Evolutionary conservation across 2,113 vertebrate species (phyloP), one percentile per base, ranked within the genome.

Genomic region (Puntigrus tetrazona): DNA sequence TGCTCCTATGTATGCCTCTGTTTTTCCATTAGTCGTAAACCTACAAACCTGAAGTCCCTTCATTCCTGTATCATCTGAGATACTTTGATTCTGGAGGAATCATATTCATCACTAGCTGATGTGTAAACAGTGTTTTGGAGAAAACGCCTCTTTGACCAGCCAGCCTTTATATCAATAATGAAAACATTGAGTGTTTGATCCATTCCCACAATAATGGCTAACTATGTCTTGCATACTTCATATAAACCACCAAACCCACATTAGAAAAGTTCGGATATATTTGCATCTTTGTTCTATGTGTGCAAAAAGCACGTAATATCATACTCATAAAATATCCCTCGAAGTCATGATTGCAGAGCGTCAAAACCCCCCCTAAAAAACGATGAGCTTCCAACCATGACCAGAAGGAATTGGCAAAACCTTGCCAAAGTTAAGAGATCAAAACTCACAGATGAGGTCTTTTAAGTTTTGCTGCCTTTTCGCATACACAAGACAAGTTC

Each of bases 391-490:
- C 85, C 79, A 82, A 74, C 38, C 74, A 67, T 76, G 45, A 85
- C 65, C 14, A 59, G 73, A 86, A 79, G 47, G 72, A 38, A 5
- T 47, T 47, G 50, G 72, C 52, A 61, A 74, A 50, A 69, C 27
- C 27, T 11, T 57, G 22, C 25, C 43, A 69, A 59, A 18, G 59
- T 38, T 69, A 34, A 31, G 47, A 72, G 45, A n/a, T 31, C 81
- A 72, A 16, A 67, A 86, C 63, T 59, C 65, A 38, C 50, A 81
- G 27, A 61, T 27, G 75, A 82, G 2, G 52, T 80, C 70, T 45
- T n/a, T 63, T 74, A 52, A 65, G 55, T 77, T 70, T 84, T 86
- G 52, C 29, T 78, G 85, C 76, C 45, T 63, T 69, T 76, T 38
- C 70, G 82, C 65, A 83, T 61, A 36, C 69, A 85, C 34, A 45